Percentiles rank a stretch among this genome's conserved stretches.
These are phyloP conservation scores for Oscheius onirici DNA, from an alignment of 2,888 invertebrate species.

Conservation along the genomic window DNA sequence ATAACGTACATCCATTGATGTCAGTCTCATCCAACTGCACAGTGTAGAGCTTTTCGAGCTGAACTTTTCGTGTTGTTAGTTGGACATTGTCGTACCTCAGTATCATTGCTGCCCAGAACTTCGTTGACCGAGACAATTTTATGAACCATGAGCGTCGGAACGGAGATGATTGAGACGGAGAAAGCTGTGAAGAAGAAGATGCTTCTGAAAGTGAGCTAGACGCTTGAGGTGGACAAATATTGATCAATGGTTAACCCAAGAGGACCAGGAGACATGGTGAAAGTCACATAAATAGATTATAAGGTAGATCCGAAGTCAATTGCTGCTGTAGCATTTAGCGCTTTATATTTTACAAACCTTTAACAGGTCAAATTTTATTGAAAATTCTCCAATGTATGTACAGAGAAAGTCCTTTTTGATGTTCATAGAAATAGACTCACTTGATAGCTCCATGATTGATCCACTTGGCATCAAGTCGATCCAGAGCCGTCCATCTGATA, in stretches of 20 bases:
- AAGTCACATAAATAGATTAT: no score
- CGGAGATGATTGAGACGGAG: constrained; percentile 61
- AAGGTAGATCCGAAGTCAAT: no score
- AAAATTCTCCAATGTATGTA: no score
- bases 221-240: no score
- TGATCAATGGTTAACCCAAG: no score
- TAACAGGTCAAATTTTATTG: no score
- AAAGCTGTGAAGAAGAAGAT: constrained; percentile 62
- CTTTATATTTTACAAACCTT: no score
- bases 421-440: constrained; percentile 21
- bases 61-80: constrained; percentile 21
- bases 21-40: constrained; percentile 49
- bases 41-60: constrained; percentile 49
- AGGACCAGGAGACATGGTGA: no score
- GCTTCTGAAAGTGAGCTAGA: constrained; percentile 50
- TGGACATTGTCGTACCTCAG: constrained; percentile 22
- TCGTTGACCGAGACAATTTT: constrained; percentile 60
- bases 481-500: constrained; percentile 61
- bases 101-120: constrained; percentile 37
- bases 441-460: constrained; percentile 56
- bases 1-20: constrained; percentile 62
- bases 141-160: constrained; percentile 69
- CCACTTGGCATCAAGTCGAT: constrained; percentile 60
- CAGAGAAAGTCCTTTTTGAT: no score
- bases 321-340: no score